phyloP scores from a whole-genome alignment of 64 coral and sea anemone genomes.

The Montipora foliosa region DNA sequence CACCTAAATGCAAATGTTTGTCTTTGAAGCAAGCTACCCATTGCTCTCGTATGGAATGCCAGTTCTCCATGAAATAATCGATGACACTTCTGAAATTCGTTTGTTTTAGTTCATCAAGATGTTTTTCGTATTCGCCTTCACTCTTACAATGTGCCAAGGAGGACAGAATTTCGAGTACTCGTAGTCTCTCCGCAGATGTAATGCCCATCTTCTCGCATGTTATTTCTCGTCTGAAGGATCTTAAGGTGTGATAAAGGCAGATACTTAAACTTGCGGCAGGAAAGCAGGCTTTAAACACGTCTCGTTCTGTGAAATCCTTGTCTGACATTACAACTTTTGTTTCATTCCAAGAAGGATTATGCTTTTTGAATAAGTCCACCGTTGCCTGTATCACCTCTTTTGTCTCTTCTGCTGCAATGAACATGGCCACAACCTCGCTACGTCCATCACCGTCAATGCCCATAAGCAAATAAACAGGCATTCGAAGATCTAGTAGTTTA shows the following conservation, averaged over 20 bases:
- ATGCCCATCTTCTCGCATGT: slow-evolving; percentile 69
- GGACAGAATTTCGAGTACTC: slow-evolving; percentile 55
- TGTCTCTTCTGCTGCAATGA: slow-evolving; percentile 55
- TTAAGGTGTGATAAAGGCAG: slow-evolving; percentile 59
- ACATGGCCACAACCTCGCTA: slow-evolving; percentile 35
- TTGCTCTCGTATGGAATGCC: too few relatives aligned
- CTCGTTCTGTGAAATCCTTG: slow-evolving; percentile 56
- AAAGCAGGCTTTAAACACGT: slow-evolving; percentile 49
- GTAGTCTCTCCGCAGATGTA: slow-evolving; percentile 56
- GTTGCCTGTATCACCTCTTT: slow-evolving; percentile 1
- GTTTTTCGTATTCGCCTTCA: slow-evolving; percentile 18
- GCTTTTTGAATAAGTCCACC: slow-evolving; percentile 30
- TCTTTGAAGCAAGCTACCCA: too few relatives aligned
- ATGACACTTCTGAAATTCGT: slow-evolving; percentile 62
- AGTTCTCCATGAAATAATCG: too few relatives aligned
- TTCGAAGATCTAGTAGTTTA: slow-evolving; percentile 58
- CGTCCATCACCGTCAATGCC: slow-evolving; percentile 21
- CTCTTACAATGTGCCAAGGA: slow-evolving; percentile 15
- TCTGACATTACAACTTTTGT: slow-evolving; percentile 65
- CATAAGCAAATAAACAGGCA: slow-evolving; percentile 64
- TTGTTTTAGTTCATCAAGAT: slow-evolving; percentile 26
- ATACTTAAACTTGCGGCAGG: slow-evolving; percentile 6
- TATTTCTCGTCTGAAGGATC: slow-evolving; percentile 68
- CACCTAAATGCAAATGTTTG: too few relatives aligned
- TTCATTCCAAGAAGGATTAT: slow-evolving; percentile 45